A percentile compares a stretch with the other conserved stretches of the same genome.
phyloP scores from a whole-genome alignment of 2,797 vertebrate genomes.

The Pipistrellus pygmaeus region DNA sequence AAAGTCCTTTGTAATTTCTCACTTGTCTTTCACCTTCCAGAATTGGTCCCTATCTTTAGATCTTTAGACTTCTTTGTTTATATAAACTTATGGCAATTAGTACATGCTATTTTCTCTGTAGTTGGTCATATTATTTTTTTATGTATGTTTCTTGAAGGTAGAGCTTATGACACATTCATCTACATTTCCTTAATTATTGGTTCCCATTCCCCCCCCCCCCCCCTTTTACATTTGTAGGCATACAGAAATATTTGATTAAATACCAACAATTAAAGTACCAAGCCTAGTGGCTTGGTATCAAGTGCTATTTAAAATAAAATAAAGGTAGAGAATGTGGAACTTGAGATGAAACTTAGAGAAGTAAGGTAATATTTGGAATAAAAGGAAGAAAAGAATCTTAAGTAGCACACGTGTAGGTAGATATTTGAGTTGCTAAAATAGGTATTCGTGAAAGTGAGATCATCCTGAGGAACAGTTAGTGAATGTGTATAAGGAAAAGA shows the following conservation, averaged over 20 bases:
- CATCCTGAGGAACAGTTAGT: neutral
- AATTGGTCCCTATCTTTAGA: neutral
- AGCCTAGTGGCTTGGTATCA: slow-evolving; percentile 12
- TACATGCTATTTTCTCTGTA: neutral
- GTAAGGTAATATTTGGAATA: neutral
- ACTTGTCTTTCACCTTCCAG: neutral
- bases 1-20: slow-evolving; percentile 13
- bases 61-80: neutral
- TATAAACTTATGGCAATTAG: neutral
- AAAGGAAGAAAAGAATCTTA: neutral
- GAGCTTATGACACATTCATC: neutral
- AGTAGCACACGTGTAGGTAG: neutral
- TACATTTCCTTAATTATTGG: neutral
- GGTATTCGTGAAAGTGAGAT: neutral
- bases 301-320: neutral
- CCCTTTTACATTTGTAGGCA: neutral
- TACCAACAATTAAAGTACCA: neutral
- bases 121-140: neutral
- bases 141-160: neutral
- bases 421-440: neutral
- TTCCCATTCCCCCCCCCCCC: neutral
- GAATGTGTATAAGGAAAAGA: neutral
- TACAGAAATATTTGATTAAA: neutral
- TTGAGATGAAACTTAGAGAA: slow-evolving; percentile 16
- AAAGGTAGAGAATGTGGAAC: slow-evolving; percentile 11